phyloP scores from a whole-genome alignment of 2,888 invertebrate genomes.

The Ennomos quercinarius region DNA sequence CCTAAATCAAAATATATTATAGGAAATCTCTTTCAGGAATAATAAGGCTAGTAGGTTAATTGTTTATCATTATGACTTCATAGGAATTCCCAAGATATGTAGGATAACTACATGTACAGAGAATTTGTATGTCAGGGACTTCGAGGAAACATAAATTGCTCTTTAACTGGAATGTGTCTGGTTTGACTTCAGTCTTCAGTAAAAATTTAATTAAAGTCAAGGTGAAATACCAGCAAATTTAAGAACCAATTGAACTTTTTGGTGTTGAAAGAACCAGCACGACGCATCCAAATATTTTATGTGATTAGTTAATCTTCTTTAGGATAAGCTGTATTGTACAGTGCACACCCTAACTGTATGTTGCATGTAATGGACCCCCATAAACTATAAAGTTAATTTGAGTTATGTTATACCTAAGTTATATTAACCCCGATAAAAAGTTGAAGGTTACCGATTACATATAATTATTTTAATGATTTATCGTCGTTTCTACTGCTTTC shows the following conservation, averaged over 20 bases:
- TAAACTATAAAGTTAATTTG: no score
- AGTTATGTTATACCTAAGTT: no score
- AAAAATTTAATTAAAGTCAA: slow-evolving; percentile 21
- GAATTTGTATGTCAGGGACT: slow-evolving; percentile 42
- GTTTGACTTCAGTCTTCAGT: slow-evolving; percentile 9
- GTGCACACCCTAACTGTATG: no score
- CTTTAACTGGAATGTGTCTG: slow-evolving; percentile 26
- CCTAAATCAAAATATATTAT: no score
- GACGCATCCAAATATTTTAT: background rate
- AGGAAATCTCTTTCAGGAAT: no score
- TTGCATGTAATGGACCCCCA: no score
- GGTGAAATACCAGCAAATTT: slow-evolving; percentile 11
- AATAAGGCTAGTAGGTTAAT: slow-evolving; percentile 15
- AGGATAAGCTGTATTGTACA: no score
- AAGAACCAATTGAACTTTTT: background rate
- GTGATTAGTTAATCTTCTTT: no score
- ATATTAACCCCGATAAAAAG: no score
- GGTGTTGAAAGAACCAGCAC: background rate
- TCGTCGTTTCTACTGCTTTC: no score
- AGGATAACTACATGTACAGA: slow-evolving; percentile 33
- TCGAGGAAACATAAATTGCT: slow-evolving; percentile 30
- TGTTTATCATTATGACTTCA: slow-evolving; percentile 26
- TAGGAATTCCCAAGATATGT: slow-evolving; percentile 29
- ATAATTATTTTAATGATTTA: no score
- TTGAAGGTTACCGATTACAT: no score